Percentiles rank a stretch among this genome's conserved stretches.
Evolutionary conservation across 2,113 vertebrate species (phyloP).

Genomic region (Campylomormyrus numenius): DNA sequence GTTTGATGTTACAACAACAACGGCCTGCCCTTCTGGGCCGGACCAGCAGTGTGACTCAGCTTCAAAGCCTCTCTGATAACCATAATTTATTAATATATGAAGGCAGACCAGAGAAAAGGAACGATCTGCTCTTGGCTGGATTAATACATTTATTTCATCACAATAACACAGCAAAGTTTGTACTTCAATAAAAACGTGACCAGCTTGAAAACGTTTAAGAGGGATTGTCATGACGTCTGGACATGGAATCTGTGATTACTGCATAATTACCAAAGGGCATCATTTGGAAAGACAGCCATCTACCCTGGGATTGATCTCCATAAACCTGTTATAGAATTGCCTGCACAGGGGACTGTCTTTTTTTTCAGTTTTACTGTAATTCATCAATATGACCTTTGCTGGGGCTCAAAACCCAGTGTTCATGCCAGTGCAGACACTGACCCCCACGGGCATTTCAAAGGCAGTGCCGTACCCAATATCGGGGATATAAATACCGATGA

Average conservation of each 20-base stretch:
- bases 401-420: not conserved
- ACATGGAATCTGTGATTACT: not conserved
- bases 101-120: not conserved
- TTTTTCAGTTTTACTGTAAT: not conserved
- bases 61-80: conserved; percentile 1
- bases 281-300: not conserved
- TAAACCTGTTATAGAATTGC: not conserved
- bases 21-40: not conserved
- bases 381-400: not conserved
- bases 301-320: not conserved
- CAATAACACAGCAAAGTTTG: not conserved
- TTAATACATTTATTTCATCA: not conserved
- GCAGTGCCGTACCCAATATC: not conserved
- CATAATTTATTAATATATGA: conserved; percentile 11
- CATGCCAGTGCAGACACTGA: not conserved
- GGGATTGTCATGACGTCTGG: too few species aligned
- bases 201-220: not conserved
- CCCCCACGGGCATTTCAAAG: not conserved
- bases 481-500: not conserved
- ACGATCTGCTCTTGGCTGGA: not conserved
- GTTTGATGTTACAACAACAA: not conserved
- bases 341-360: not conserved
- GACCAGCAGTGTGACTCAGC: not conserved
- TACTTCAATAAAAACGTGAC: conserved; percentile 11
- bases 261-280: not conserved